Evolutionary conservation across 2,888 invertebrate genomes (phyloP), one percentile per base, ranked within the genome.

Genomic region (Papilio demoleus): DNA sequence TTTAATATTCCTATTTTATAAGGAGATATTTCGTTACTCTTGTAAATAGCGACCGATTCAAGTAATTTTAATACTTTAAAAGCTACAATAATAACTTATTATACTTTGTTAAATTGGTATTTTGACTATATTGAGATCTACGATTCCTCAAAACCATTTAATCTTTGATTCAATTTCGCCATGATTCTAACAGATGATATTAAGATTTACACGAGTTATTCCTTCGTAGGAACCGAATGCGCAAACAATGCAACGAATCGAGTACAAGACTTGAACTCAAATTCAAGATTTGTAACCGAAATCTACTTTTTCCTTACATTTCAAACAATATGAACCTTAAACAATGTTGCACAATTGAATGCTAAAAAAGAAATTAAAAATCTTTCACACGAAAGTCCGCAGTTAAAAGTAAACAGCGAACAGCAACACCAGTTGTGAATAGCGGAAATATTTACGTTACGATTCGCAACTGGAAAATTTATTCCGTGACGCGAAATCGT

Each of bases 401-500:
- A 31, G 36, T 34, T 22, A 17, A 73, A 80, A 79, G 80, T 75
- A 75, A 79, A 78, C 75, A 79, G 75, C 77, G 78, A 36, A 67
- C 34, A 63, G 67, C 67, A 79, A 77, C 80, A 81, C 79, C 76
- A 81, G 82, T 63, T 82, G 83, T 81, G 81, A 84, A 85, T 82
- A 81, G 80, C 81, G 81, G 82, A 84, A 83, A 86, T 82, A 83
- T 86, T 87, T 86, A 82, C 84, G 83, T 84, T 81, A 81, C 81
- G 82, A 82, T 82, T 84, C 83, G 85, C 86, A 83, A 83, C 80
- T 87, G 83, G 87, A 87, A 90, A 92, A 92, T 92, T 85, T 91
- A 92, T 90, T 88, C 88, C 81, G 81, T 79, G 79, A 84, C 81
- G 80, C 82, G 87, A 90, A 91, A 91, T 92, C 91, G 92, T 88